Percentiles rank a stretch among this genome's conserved stretches.
phyloP scores from a whole-genome alignment of 2,797 vertebrate species.

The Hafferia zeledoni region DNA sequence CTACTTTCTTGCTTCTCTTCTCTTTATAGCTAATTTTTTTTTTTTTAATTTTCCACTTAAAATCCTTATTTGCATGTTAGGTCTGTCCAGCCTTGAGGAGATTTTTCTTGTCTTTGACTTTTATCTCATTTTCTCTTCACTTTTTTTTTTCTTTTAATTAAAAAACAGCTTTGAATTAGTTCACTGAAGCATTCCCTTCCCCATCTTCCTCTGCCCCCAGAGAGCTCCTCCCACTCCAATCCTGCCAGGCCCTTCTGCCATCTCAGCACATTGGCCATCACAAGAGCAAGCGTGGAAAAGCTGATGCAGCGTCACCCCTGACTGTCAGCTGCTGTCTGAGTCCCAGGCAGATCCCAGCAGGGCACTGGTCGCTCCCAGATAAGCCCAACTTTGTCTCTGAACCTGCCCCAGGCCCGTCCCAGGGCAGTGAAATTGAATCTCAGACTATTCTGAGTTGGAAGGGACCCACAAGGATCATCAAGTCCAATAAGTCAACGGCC shows the following conservation, averaged over 20 bases:
- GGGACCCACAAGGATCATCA: too few relatives aligned
- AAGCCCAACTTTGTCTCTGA: neutral
- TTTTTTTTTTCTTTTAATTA: conserved; percentile 54
- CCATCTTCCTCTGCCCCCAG: neutral
- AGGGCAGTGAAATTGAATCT: neutral
- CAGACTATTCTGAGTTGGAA: too few relatives aligned
- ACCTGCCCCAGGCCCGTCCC: neutral
- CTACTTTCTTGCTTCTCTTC: conserved; percentile 37
- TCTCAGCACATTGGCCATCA: neutral
- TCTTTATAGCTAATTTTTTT: conserved; percentile 48
- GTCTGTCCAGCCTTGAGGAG: conserved; percentile 66
- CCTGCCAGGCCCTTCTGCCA: neutral
- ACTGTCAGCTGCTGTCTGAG: neutral
- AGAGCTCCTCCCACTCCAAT: neutral
- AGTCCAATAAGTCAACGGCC: too few relatives aligned
- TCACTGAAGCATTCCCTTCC: conserved; percentile 53
- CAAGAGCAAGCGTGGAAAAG: neutral
- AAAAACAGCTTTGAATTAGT: conserved; percentile 54
- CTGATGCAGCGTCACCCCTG: neutral
- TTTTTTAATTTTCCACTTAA: conserved; percentile 72
- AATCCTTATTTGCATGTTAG: conserved; percentile 67
- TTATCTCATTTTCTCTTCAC: conserved; percentile 60
- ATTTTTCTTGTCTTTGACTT: conserved; percentile 76
- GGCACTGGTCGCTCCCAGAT: fast-evolving
- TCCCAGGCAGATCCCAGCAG: neutral